phyloP scores from a whole-genome alignment of 2,113 vertebrate genomes.

The Globicephala melas region DNA sequence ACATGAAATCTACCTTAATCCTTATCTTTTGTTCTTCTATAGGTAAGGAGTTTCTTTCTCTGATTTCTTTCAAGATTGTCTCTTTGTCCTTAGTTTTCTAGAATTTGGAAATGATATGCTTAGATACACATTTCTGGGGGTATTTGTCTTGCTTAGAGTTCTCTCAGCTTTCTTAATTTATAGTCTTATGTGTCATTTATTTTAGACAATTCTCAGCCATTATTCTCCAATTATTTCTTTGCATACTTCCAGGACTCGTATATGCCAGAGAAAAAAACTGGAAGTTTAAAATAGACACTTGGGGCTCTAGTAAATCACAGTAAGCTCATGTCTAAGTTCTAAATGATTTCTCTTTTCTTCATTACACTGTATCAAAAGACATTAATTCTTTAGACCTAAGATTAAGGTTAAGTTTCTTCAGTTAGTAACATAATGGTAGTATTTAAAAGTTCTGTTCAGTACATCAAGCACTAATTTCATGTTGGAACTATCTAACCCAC shows the following conservation, averaged over 20 bases:
- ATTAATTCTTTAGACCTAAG: background rate
- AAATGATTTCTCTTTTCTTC: background rate
- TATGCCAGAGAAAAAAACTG: background rate
- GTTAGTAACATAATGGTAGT: background rate
- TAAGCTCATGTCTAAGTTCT: background rate
- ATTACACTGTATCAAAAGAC: background rate
- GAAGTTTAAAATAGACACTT: background rate
- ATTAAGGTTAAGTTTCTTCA: background rate
- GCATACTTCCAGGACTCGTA: background rate
- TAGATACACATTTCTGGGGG: background rate
- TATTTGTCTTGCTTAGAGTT: background rate
- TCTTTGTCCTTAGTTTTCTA: background rate
- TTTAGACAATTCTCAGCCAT: background rate
- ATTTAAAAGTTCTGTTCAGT: background rate
- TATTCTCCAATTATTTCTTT: background rate
- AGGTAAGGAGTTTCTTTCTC: background rate
- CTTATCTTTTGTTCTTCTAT: background rate
- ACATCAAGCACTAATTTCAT: background rate
- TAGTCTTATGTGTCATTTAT: background rate
- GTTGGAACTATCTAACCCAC: background rate
- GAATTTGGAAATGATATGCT: background rate
- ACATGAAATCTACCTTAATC: background rate
- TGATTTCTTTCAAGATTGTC: background rate
- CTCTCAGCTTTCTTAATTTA: background rate
- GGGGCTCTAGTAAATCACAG: background rate